Percentiles rank a stretch among this genome's conserved stretches.
phyloP scores from a whole-genome alignment of 2,113 vertebrate genomes.

The Peromyscus polionotus region DNA sequence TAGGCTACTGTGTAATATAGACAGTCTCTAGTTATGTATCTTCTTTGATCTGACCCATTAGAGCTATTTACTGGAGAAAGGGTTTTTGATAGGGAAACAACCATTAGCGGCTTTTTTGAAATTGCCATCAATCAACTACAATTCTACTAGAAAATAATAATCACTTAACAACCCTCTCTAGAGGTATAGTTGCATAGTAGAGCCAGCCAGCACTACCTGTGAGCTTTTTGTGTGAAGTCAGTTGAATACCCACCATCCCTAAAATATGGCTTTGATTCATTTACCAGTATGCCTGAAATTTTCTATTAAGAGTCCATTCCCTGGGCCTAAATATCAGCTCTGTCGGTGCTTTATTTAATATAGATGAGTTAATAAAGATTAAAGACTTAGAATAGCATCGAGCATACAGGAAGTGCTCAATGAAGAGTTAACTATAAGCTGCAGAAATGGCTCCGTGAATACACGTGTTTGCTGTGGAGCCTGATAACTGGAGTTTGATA shows the following conservation, averaged over 20 bases:
- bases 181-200: background rate
- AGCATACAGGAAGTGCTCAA: background rate
- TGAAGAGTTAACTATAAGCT: background rate
- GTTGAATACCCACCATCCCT: background rate
- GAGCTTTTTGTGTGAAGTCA: background rate
- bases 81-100: background rate
- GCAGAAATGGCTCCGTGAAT: background rate
- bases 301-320: background rate
- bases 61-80: background rate
- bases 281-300: background rate
- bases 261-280: background rate
- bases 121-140: background rate
- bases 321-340: background rate
- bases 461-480: background rate
- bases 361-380: background rate
- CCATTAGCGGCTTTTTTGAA: background rate
- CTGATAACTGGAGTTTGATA: background rate
- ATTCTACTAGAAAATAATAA: background rate
- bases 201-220: background rate
- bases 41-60: background rate
- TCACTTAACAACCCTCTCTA: background rate
- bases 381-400: background rate
- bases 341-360: constrained; percentile 21
- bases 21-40: background rate
- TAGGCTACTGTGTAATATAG: background rate